A percentile compares a stretch with the other conserved stretches of the same genome.
phyloP scores from a whole-genome alignment of 2,797 vertebrate species.

The Caiman crocodilus region DNA sequence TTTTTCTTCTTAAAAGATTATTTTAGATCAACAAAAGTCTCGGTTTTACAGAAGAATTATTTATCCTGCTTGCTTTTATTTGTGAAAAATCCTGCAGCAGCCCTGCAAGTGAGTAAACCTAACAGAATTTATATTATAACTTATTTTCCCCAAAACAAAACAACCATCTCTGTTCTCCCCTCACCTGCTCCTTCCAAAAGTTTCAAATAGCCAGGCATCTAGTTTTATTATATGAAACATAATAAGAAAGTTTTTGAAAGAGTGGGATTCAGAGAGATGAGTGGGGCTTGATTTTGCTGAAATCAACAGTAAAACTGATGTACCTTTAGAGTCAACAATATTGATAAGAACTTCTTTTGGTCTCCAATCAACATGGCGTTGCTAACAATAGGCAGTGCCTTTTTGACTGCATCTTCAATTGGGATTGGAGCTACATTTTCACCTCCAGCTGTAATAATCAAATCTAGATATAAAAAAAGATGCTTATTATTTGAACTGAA shows the following conservation, averaged over 20 bases:
- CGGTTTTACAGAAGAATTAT: background rate
- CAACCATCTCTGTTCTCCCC: background rate
- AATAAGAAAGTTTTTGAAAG: background rate
- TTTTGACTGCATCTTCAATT: slow-evolving; percentile 89
- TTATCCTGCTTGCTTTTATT: background rate
- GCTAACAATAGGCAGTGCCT: slow-evolving; percentile 87
- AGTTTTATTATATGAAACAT: background rate
- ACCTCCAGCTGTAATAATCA: slow-evolving; percentile 91
- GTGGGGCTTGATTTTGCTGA: background rate
- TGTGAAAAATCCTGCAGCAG: background rate
- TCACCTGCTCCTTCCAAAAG: background rate
- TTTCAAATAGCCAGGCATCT: background rate
- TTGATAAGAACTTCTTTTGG: slow-evolving; percentile 89
- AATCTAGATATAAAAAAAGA: slow-evolving; percentile 78
- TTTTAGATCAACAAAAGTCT: background rate
- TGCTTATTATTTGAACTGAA: slow-evolving; percentile 18
- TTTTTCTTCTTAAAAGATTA: background rate
- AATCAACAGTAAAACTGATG: background rate
- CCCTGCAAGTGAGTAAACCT: background rate
- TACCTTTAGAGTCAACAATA: slow-evolving; percentile 91
- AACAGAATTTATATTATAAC: background rate
- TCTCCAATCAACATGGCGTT: slow-evolving; percentile 89
- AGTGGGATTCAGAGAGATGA: background rate
- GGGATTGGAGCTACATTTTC: slow-evolving; percentile 89
- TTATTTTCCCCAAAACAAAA: background rate